These are phyloP conservation scores for Serinus canaria DNA, from an alignment of 2,113 vertebrate species.

Conservation along the genomic window DNA sequence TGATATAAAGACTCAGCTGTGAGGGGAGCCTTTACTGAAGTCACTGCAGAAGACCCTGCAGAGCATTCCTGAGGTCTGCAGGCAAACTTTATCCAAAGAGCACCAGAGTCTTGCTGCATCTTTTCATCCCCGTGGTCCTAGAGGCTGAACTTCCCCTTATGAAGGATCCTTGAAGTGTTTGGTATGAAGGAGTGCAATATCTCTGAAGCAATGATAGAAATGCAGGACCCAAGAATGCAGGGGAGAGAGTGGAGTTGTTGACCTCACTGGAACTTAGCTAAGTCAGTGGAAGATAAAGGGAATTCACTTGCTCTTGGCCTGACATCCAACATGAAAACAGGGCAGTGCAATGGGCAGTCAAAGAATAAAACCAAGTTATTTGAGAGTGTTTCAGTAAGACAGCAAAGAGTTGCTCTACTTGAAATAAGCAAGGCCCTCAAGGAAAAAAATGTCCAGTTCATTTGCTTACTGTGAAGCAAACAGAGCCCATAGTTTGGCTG, in stretches of 20 bases:
- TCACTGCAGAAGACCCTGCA: background rate
- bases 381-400: background rate
- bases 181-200: background rate
- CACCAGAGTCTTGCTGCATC: background rate
- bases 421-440: background rate
- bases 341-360: background rate
- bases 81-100: background rate
- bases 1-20: background rate
- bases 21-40: background rate
- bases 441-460: background rate
- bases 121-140: background rate
- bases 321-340: background rate
- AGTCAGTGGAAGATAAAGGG: constrained; percentile 3
- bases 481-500: background rate
- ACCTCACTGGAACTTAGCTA: background rate
- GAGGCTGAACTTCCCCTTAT: background rate
- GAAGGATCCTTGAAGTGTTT: background rate
- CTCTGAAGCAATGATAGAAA: constrained; percentile 19
- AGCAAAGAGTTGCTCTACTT: background rate
- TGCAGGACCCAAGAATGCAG: background rate
- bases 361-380: background rate
- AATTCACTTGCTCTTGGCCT: background rate
- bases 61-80: background rate
- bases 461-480: background rate
- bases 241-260: background rate